Evolutionary conservation across 2,888 invertebrate species (phyloP).

Genomic region (Ypsolopha scabrella): DNA sequence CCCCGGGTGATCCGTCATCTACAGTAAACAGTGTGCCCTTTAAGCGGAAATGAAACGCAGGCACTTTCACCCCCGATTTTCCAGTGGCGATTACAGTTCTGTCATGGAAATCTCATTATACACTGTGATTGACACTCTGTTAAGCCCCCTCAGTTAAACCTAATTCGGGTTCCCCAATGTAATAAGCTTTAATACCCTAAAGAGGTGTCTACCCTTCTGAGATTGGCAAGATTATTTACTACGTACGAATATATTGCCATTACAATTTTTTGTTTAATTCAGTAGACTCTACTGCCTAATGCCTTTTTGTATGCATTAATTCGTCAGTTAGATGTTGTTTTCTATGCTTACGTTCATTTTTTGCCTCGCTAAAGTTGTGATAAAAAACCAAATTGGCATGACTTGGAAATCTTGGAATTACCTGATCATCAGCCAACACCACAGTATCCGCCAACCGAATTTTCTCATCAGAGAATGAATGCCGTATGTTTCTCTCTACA

Average conservation of each 20-base stretch:
- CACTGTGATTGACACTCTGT: constrained; percentile 18
- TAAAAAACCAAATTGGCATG: too few species aligned
- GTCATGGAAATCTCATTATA: constrained; percentile 18
- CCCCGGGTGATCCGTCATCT: constrained; percentile 25
- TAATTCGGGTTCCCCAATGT: neutral
- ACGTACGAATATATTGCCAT: too few species aligned
- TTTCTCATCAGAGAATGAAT: constrained; percentile 19
- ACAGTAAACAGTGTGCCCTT: constrained; percentile 20
- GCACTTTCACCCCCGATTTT: constrained; percentile 19
- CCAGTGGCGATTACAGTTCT: constrained; percentile 21
- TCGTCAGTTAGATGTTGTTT: too few species aligned
- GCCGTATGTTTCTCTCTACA: constrained; percentile 14
- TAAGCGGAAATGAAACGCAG: constrained; percentile 27
- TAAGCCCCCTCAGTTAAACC: constrained; percentile 9
- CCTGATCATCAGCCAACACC: too few species aligned
- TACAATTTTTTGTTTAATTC: too few species aligned
- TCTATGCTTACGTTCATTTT: too few species aligned
- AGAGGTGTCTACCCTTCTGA: too few species aligned
- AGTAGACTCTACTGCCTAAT: too few species aligned
- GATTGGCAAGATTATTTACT: too few species aligned
- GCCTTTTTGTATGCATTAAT: too few species aligned
- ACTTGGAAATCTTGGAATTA: too few species aligned
- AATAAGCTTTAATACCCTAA: constrained; percentile 4
- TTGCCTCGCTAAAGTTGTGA: too few species aligned
- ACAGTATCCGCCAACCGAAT: constrained; percentile 7